A percentile compares a stretch with the other conserved stretches of the same genome.
Evolutionary conservation across 1,140 invertebrate species (phyloP).

Genomic region (Ctenoplectra terminalis): DNA sequence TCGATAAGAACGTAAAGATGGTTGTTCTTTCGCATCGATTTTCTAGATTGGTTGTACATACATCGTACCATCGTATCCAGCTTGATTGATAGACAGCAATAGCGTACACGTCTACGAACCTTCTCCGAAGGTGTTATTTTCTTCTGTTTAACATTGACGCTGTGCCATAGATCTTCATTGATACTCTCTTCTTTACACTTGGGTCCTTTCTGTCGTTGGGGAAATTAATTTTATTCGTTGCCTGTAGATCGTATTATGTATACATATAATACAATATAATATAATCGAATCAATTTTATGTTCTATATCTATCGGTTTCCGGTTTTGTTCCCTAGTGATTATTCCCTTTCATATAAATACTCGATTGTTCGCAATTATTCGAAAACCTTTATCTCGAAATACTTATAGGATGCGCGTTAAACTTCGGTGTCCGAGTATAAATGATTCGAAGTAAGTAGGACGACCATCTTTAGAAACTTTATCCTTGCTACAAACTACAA

Average conservation of each 20-base stretch:
- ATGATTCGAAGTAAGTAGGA: conserved; percentile 5
- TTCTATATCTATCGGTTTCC: no score
- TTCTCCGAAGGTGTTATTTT: conserved; percentile 20
- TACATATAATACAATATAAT: neutral
- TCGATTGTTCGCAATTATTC: conserved; percentile 39
- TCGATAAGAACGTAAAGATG: no score
- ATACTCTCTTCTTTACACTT: no score
- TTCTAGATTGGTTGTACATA: conserved; percentile 22
- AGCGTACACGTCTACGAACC: conserved; percentile 44
- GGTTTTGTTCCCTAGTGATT: conserved; percentile 9
- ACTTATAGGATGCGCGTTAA: neutral
- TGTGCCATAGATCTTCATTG: conserved; percentile 24
- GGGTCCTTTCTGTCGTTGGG: neutral
- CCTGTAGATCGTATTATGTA: neutral
- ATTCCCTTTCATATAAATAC: neutral
- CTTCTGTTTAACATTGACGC: conserved; percentile 29
- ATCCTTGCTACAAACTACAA: neutral
- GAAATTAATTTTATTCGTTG: conserved; percentile 15
- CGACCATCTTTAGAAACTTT: neutral
- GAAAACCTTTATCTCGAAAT: conserved; percentile 10
- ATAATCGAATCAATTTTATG: no score
- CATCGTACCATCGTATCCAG: conserved; percentile 5
- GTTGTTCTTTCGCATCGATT: no score
- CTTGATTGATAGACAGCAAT: conserved; percentile 69
- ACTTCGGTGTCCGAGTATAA: no score